Evolutionary conservation across 2,888 invertebrate species (phyloP).

Genomic region (Tipula helvola): DNA sequence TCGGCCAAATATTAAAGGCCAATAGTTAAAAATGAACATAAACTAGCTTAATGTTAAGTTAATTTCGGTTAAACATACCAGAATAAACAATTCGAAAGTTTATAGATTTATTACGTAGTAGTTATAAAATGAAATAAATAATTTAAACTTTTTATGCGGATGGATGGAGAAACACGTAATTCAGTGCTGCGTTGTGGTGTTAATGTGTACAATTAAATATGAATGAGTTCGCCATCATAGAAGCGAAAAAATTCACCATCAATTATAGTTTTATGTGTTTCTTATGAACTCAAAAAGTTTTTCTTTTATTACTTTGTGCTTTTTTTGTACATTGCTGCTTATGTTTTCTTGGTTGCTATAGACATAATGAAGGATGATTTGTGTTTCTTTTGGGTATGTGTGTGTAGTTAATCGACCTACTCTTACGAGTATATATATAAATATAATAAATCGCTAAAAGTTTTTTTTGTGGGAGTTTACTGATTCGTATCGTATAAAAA

Average conservation of each 20-base stretch:
- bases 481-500: not conserved
- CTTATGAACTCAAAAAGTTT: not conserved
- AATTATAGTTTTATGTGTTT: not conserved
- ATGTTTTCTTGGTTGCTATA: not conserved
- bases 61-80: not conserved
- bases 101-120: not conserved
- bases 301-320: not conserved
- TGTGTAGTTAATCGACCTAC: not conserved
- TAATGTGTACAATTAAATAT: not conserved
- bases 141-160: not conserved
- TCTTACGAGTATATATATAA: too few relatives aligned
- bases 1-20: too few relatives aligned
- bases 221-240: not conserved
- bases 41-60: too few relatives aligned
- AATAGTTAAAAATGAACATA: too few relatives aligned
- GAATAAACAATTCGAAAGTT: not conserved
- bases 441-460: not conserved
- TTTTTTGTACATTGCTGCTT: too few relatives aligned
- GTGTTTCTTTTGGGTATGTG: not conserved
- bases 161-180: not conserved
- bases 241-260: too few relatives aligned
- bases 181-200: not conserved
- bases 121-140: not conserved
- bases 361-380: not conserved
- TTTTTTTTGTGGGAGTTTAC: not conserved